Conservation (phyloP, 35 echinoderm and acorn worm species). For the Eucidaris tribuloides region DNA sequence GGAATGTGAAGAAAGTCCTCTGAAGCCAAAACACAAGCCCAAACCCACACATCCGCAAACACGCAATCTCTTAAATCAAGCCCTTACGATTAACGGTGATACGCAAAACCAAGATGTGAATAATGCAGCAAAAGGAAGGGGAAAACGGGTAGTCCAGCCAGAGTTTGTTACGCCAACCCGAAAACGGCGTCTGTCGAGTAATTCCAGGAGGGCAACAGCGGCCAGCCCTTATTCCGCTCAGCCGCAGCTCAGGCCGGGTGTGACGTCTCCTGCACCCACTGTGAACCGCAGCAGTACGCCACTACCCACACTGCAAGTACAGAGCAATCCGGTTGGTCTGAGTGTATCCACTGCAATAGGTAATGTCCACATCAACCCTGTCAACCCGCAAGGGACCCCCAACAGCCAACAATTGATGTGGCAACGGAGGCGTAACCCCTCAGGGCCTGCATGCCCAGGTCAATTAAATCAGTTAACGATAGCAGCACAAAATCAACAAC, state of each 20-base stretch:
- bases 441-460: slow-evolving; percentile 38
- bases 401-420: background rate
- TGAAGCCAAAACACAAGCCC: slow-evolving; percentile 52
- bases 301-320: background rate
- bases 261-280: slow-evolving; percentile 24
- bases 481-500: background rate
- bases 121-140: background rate
- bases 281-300: slow-evolving; percentile 17
- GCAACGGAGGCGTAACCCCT: slow-evolving; percentile 31
- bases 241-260: slow-evolving; percentile 2
- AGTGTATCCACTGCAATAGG: background rate
- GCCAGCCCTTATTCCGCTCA: slow-evolving; percentile 32
- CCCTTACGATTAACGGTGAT: background rate
- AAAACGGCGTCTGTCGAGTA: slow-evolving; percentile 35
- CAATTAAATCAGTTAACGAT: no score
- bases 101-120: background rate
- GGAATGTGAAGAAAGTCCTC: slow-evolving; percentile 31
- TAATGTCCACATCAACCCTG: background rate
- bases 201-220: slow-evolving; percentile 28
- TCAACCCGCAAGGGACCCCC: background rate
- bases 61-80: background rate
- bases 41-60: slow-evolving; percentile 34
- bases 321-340: background rate
- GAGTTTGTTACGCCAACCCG: slow-evolving; percentile 40
- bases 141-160: slow-evolving; percentile 1